These are phyloP conservation scores for Smutsia temminckii DNA, from an alignment of 2,797 vertebrate genomes.

Conservation along the genomic window DNA sequence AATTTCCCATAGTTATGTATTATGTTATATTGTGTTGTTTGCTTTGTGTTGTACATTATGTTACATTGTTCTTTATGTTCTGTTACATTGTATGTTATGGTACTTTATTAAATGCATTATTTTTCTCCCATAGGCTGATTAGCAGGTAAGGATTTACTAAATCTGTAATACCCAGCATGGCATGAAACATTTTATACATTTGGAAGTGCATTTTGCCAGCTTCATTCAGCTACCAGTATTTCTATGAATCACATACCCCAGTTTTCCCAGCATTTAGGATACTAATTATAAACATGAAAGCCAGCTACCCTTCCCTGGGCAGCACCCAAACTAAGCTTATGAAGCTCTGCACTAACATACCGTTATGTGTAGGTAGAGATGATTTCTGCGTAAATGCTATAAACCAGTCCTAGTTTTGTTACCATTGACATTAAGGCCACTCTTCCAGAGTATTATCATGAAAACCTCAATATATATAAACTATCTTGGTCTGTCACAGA, in stretches of 20 bases:
- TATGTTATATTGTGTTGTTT: too few relatives aligned
- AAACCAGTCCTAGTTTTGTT: constrained; percentile 21
- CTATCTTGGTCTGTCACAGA: constrained; percentile 34
- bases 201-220: neutral
- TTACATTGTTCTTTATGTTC: neutral
- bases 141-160: neutral
- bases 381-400: constrained; percentile 39
- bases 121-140: constrained; percentile 6
- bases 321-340: neutral
- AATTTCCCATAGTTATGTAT: neutral
- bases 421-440: constrained; percentile 40
- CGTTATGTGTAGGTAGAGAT: constrained; percentile 11
- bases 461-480: constrained; percentile 59
- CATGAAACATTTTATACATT: neutral
- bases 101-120: neutral
- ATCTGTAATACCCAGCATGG: neutral
- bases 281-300: constrained; percentile 11
- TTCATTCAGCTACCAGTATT: constrained; percentile 4
- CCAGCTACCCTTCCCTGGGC: neutral
- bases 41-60: neutral
- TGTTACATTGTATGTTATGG: neutral
- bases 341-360: neutral
- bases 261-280: constrained; percentile 85
- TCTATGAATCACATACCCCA: neutral
- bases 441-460: constrained; percentile 8